Conservation (phyloP, 2,888 invertebrate genomes). For the Rotaria sp. region DNA sequence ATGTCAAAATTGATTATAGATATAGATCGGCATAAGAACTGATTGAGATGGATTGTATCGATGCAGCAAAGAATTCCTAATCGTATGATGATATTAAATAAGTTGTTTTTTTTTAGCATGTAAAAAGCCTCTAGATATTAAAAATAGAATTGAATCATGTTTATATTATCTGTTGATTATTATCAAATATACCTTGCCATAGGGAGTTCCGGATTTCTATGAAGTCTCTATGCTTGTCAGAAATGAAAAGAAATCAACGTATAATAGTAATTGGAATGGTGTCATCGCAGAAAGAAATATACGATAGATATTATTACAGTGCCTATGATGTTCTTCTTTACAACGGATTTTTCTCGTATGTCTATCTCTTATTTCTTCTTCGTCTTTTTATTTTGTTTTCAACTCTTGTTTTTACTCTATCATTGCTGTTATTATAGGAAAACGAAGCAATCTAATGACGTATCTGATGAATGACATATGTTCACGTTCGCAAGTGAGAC, state of each 20-base stretch:
- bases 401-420: neutral
- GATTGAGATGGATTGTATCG: neutral
- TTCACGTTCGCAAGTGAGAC: neutral
- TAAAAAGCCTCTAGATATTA: no score
- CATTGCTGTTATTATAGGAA: neutral
- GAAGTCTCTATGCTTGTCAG: no score
- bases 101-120: no score
- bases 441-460: neutral
- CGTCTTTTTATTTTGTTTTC: neutral
- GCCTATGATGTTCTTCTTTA: neutral
- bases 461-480: neutral
- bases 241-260: neutral
- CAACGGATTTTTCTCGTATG: neutral
- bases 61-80: neutral
- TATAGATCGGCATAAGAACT: neutral
- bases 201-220: no score
- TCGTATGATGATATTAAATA: neutral
- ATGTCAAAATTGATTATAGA: neutral
- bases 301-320: neutral
- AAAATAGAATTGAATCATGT: no score
- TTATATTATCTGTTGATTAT: no score
- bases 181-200: no score
- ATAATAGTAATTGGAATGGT: neutral
- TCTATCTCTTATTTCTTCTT: neutral
- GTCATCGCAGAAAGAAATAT: neutral